A percentile compares a stretch with the other conserved stretches of the same genome.
phyloP scores from a whole-genome alignment of 2,797 vertebrate genomes.

The Myoxocephalus aenaeus region DNA sequence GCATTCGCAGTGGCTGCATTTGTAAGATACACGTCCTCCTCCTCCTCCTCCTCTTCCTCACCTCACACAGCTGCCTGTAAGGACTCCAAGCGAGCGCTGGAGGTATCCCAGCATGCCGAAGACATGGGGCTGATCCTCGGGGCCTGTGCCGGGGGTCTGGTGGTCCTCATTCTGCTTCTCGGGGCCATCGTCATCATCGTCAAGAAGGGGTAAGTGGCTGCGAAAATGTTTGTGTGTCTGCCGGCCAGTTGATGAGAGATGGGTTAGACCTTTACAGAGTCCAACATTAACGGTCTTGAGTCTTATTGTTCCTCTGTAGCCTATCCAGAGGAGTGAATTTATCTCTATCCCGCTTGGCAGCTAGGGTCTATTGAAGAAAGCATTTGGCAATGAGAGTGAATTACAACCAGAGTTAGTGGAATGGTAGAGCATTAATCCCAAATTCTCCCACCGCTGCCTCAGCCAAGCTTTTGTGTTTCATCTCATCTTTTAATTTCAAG shows the following conservation, averaged over 20 bases:
- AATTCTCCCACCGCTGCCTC: conserved; percentile 46
- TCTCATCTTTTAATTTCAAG: conserved; percentile 80
- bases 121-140: conserved; percentile 97
- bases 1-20: background rate
- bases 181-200: conserved; percentile 92
- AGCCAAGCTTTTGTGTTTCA: conserved; percentile 70
- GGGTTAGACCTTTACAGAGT: conserved; percentile 40
- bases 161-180: conserved; percentile 92
- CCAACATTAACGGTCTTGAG: conserved; percentile 19
- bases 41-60: background rate
- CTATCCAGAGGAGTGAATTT: conserved; percentile 53
- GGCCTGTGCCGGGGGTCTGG: conserved; percentile 92
- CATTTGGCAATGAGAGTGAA: conserved; percentile 70
- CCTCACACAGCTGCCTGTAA: conserved; percentile 90
- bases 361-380: conserved; percentile 61
- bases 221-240: conserved; percentile 18
- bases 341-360: conserved; percentile 68
- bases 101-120: conserved; percentile 93
- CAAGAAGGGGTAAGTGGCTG: conserved; percentile 91
- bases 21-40: background rate
- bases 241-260: background rate
- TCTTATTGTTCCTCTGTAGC: conserved; percentile 42
- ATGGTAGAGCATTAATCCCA: conserved; percentile 70
- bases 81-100: conserved; percentile 91
- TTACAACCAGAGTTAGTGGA: conserved; percentile 69